These are phyloP conservation scores for Andricus curvator DNA, from an alignment of 2,888 invertebrate species.

Conservation along the genomic window DNA sequence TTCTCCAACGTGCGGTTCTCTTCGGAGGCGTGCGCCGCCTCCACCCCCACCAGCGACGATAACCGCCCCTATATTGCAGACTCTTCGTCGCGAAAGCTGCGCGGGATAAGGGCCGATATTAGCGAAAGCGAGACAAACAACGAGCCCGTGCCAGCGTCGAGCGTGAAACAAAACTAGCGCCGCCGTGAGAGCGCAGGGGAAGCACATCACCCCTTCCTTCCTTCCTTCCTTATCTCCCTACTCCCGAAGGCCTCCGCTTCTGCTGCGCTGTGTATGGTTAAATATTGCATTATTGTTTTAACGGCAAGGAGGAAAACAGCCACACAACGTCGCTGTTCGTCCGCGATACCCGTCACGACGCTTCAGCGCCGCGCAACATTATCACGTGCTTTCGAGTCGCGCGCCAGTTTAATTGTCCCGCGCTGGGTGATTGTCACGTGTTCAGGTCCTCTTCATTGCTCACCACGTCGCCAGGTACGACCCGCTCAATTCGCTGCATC, in stretches of 20 bases:
- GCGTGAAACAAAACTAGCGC: slow-evolving; percentile 55
- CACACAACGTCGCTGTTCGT: slow-evolving; percentile 59
- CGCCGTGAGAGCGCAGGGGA: slow-evolving; percentile 46
- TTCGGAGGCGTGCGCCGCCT: slow-evolving; percentile 69
- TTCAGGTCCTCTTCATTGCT: slow-evolving; percentile 22
- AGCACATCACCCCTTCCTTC: slow-evolving; percentile 59
- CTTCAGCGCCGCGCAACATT: slow-evolving; percentile 42
- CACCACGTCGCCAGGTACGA: slow-evolving; percentile 38
- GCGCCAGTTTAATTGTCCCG: slow-evolving; percentile 33
- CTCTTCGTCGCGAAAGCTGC: slow-evolving; percentile 57
- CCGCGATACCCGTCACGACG: slow-evolving; percentile 58
- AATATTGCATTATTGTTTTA: slow-evolving; percentile 78
- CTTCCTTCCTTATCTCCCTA: slow-evolving; percentile 64
- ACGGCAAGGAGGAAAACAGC: slow-evolving; percentile 75
- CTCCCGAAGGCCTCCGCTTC: slow-evolving; percentile 60
- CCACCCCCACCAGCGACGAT: slow-evolving; percentile 63
- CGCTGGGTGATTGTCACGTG: slow-evolving; percentile 35
- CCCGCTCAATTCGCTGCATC: background rate
- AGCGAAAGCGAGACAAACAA: slow-evolving; percentile 48
- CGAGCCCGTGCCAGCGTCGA: slow-evolving; percentile 53
- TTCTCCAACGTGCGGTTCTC: slow-evolving; percentile 51
- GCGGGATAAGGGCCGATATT: slow-evolving; percentile 56
- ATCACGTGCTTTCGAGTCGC: slow-evolving; percentile 28
- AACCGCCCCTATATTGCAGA: slow-evolving; percentile 66
- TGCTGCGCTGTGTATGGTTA: slow-evolving; percentile 72